Evolutionary conservation across 2,797 vertebrate genomes (phyloP).

Genomic region (Melopsittacus undulatus): DNA sequence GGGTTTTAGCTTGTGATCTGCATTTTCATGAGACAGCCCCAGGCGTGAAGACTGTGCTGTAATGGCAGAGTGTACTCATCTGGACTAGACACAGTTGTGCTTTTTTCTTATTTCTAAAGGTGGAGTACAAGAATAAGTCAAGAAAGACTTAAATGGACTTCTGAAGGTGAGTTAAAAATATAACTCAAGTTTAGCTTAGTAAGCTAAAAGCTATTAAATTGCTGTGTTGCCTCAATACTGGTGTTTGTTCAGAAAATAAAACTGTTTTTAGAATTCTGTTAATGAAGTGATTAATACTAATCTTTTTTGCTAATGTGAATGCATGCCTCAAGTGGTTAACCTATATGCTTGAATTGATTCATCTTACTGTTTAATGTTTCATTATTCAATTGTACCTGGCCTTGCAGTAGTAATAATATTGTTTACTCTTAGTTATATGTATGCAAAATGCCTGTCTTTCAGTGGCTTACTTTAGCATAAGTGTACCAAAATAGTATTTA

Average conservation of each 20-base stretch:
- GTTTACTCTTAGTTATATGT: not conserved
- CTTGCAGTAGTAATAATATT: not conserved
- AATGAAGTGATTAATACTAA: not conserved
- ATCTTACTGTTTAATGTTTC: rapidly evolving
- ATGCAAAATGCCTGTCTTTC: not conserved
- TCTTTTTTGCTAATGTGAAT: not conserved
- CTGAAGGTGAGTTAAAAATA: slow-evolving; percentile 10
- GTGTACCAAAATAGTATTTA: not conserved
- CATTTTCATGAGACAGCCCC: not conserved
- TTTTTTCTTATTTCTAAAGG: not conserved
- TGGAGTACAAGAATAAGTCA: not conserved
- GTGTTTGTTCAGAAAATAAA: not conserved
- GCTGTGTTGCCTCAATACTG: rapidly evolving
- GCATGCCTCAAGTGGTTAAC: not conserved
- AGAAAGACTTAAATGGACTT: not conserved
- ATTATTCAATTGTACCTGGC: not conserved
- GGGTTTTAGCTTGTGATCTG: slow-evolving; percentile 19
- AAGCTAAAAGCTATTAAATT: not conserved
- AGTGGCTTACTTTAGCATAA: not conserved
- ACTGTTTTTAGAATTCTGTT: rapidly evolving
- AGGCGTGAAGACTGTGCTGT: not conserved
- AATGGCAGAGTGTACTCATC: not conserved
- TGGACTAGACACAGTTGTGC: not conserved
- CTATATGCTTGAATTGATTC: not conserved
- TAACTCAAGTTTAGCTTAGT: not conserved